Conservation (phyloP, 2,113 vertebrate species). For the Pampusana beccarii region DNA sequence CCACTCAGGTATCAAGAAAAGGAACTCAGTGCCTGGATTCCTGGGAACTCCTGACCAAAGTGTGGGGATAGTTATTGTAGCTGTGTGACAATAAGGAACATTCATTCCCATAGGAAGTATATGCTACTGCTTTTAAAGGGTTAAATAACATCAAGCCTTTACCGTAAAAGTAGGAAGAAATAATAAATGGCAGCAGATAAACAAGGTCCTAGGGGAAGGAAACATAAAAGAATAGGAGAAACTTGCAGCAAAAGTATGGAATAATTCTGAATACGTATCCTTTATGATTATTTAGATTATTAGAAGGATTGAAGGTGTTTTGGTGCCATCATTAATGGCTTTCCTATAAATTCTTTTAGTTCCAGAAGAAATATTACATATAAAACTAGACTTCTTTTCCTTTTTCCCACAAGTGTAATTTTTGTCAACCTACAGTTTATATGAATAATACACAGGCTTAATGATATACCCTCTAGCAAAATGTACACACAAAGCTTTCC, state of each 20-base stretch:
- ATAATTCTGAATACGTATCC: background rate
- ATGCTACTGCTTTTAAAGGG: background rate
- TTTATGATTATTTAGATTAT: background rate
- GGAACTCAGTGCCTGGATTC: background rate
- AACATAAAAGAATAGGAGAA: background rate
- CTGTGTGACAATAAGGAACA: background rate
- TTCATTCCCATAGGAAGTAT: background rate
- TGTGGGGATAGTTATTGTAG: background rate
- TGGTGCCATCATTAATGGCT: background rate
- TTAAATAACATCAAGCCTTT: background rate
- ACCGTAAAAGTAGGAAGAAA: background rate
- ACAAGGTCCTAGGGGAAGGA: background rate
- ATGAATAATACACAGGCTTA: background rate
- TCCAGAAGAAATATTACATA: background rate
- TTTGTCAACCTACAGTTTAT: background rate
- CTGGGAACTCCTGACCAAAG: background rate
- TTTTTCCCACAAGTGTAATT: background rate
- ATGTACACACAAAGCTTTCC: background rate
- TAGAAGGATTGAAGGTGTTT: background rate
- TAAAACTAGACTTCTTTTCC: background rate
- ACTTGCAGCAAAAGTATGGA: background rate
- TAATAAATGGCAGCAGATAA: background rate
- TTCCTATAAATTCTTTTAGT: background rate
- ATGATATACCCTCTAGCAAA: conserved; percentile 7
- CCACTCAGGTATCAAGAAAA: background rate